Evolutionary conservation across 2,113 vertebrate species (phyloP).

Genomic region (Lepisosteus oculatus): DNA sequence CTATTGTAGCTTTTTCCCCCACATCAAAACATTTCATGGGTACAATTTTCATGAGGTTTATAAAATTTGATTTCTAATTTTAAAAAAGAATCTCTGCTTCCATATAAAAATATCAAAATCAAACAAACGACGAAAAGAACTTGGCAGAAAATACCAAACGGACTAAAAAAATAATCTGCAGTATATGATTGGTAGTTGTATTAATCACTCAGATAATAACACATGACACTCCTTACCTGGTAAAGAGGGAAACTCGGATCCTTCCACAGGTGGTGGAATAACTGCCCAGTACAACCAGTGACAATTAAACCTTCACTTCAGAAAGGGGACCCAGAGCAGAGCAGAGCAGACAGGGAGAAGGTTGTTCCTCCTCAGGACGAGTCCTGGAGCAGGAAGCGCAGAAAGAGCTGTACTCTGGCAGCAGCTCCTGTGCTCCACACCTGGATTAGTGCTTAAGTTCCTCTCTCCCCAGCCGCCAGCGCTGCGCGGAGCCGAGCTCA

Average conservation of each 20-base stretch:
- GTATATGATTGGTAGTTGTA: no score
- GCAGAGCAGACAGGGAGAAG: slow-evolving; percentile 11
- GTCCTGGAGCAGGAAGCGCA: slow-evolving; percentile 15
- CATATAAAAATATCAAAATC: no score
- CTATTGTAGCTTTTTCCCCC: no score
- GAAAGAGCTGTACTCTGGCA: slow-evolving; percentile 12
- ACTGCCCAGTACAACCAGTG: background rate
- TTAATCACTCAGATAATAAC: no score
- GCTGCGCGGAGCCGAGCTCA: slow-evolving; percentile 45
- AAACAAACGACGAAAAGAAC: no score
- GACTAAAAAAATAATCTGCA: no score
- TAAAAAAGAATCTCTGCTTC: no score
- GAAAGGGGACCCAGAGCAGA: slow-evolving; percentile 2
- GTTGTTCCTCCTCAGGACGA: slow-evolving; percentile 2
- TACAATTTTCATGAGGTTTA: no score
- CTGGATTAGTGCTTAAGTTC: slow-evolving; percentile 40
- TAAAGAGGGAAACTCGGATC: background rate
- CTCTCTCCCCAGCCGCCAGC: slow-evolving; percentile 17
- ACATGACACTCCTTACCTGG: background rate
- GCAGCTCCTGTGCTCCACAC: slow-evolving; percentile 33
- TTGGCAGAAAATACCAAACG: no score
- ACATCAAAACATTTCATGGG: no score
- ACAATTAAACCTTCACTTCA: background rate
- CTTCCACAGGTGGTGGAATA: background rate
- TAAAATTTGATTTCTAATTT: no score